Base-by-base conservation (phyloP, 2,797 vertebrate species). In the Eptatretus atami region DNA sequence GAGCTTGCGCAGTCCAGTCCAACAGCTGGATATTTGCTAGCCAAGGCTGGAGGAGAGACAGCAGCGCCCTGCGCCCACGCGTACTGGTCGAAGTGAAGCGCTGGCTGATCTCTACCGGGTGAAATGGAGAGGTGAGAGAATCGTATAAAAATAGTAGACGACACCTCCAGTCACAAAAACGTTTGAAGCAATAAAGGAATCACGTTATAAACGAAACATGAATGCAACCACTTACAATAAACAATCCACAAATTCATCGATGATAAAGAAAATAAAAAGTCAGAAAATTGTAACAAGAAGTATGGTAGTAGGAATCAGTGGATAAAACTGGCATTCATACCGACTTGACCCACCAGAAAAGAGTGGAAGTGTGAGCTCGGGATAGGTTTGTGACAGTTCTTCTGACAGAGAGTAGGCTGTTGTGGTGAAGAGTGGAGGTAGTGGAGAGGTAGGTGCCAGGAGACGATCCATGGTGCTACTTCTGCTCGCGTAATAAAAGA, bases 1-100 rank as follows among this genome's bases (percentile, higher is more conserved):
- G 24, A 12, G 57, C 57, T n/a, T 25, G n/a, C 9, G 10, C 57
- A 25, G 57, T 25, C 15, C 57, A n/a, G 24, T n/a, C 92, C 6
- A 99, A 82, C 72, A 99, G 67, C 75, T 99, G 90, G 65, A 99
- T 79, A 52, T 99, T 99, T 77, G 93, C 96, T 85, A 99, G 87
- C 92, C 92, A 99, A 0, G 92, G 92, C 13, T 96, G 76, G 66
- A 99, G 79, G 72, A 96, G 96, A 76, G 93, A 88, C 67, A 99
- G 71, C 92, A 99, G 96, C 60, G 88, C 87, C 66, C 96, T 90
- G 44, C 90, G 80, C 19, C 92, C 92, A 63, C 83, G 81, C 9
- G 92, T 90, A 69, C 92, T 88, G 3, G 90, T 87, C 0, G 82
- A 93, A 70, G 87, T 90, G 70, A 99, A 95, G 64, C 92, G 79